Conservation (phyloP, 2,888 invertebrate species). For the Hyposoter didymator region DNA sequence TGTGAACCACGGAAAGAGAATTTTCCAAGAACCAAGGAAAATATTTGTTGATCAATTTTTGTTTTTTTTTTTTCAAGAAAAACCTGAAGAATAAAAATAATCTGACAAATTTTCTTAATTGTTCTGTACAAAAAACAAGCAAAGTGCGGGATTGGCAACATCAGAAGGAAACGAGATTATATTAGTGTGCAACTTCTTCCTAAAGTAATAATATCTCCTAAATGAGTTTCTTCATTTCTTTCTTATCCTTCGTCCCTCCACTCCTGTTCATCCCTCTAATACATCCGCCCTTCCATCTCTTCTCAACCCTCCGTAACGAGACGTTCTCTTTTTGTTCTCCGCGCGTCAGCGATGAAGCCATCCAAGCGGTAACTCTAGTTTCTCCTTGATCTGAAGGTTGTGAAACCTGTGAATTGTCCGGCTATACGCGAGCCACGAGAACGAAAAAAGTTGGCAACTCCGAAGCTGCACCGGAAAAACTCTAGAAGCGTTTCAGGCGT, state of each 20-base stretch:
- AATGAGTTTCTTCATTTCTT: conserved; percentile 61
- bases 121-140: neutral
- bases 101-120: conserved; percentile 24
- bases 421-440: conserved; percentile 40
- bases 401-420: conserved; percentile 62
- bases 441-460: conserved; percentile 63
- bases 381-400: conserved; percentile 52
- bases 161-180: conserved; percentile 43
- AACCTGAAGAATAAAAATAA: neutral
- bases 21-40: neutral
- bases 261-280: conserved; percentile 20
- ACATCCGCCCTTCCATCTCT: conserved; percentile 24
- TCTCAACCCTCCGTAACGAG: conserved; percentile 35
- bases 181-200: conserved; percentile 52
- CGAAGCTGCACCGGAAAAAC: conserved; percentile 59
- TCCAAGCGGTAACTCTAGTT: conserved; percentile 53
- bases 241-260: conserved; percentile 17
- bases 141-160: conserved; percentile 1
- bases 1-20: neutral
- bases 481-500: conserved; percentile 33
- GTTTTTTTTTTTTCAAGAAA: neutral
- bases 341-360: conserved; percentile 58
- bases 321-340: conserved; percentile 31
- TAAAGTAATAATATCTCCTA: conserved; percentile 57
- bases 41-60: neutral